Percentiles rank a stretch among this genome's conserved stretches.
Conservation (phyloP, 2,797 vertebrate species). For the Clarias platycephalus region DNA sequence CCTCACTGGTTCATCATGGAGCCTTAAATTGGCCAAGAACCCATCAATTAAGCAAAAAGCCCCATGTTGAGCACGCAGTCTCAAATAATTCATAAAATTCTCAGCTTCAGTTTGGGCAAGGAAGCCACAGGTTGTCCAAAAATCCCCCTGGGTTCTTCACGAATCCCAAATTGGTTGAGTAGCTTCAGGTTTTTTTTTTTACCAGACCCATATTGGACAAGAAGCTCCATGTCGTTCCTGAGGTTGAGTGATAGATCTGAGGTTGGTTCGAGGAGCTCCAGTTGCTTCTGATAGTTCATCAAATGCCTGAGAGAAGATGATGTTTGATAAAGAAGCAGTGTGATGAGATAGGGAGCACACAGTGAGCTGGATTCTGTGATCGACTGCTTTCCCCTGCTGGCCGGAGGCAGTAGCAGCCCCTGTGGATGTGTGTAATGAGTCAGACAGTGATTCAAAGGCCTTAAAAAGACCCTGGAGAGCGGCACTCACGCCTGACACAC, state of each 20-base stretch:
- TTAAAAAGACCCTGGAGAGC: conserved; percentile 68
- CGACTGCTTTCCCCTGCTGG: conserved; percentile 42
- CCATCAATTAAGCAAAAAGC: neutral
- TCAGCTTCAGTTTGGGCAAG: neutral
- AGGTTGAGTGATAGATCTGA: neutral
- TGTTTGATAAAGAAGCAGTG: neutral
- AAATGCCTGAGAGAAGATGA: neutral
- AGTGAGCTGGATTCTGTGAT: conserved; percentile 34
- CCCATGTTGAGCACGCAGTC: neutral
- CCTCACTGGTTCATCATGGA: neutral
- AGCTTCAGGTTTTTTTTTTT: neutral
- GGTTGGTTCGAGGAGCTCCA: neutral
- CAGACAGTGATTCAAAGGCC: conserved; percentile 58
- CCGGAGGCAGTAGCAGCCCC: conserved; percentile 43
- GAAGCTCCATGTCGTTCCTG: neutral
- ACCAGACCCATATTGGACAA: too few species aligned
- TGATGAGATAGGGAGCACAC: neutral
- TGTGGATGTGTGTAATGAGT: conserved; percentile 51
- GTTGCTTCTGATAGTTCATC: neutral
- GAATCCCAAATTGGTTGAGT: neutral
- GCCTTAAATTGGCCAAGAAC: neutral
- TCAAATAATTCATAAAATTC: neutral
- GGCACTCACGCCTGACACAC: conserved; percentile 58
- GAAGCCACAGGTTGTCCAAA: neutral
- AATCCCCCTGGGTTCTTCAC: too few species aligned